Evolutionary conservation across 2,113 vertebrate genomes (phyloP), one percentile per base, ranked within the genome.

Genomic region (Herpetotheres cachinnans): DNA sequence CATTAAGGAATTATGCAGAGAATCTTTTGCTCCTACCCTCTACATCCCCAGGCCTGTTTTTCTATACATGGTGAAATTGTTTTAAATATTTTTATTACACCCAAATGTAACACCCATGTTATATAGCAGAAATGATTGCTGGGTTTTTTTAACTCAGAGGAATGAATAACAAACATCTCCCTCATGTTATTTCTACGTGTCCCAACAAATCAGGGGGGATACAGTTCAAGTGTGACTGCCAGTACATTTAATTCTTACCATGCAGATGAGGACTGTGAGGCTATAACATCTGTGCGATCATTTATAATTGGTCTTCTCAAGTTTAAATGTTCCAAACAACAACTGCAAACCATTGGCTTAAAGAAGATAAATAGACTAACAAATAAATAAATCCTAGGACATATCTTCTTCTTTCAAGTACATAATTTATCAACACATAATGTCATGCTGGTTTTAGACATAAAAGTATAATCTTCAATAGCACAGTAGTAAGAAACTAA

Each of bases 21-120:
- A 65, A 29, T 32, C 16, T 58, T 66, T 94, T 88, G 7, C 55
- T 73, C 32, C 49, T 3, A 32, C 58, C 16, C 10, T 72, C 55
- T 58, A 40, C 16, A 70, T 36, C 46, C 10, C 3, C 3, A 74
- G 13, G 47, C 6, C 25, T 67, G 15, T 32, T 74, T 85, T 91
- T 61, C 54, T 70, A 13, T 44, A 58, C 16, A 36, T 42, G 5
- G 7, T 50, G 25, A 88, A 82, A 58, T 58, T 25, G 36, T 46
- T 94, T 79, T 63, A 79, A 82, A 67, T 54, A 54, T 44, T 96
- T 84, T 73, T 78, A n/a, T 79, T 81, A 40, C 25, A 70, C 9
- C 30, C 3, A 63, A 44, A 3, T 0, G 3, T 63, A 72, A 54
- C 18, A 38, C 2, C 2, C 20, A 62, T 0, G 0, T 21, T 90